These are phyloP conservation scores for Gastrophryne carolinensis DNA, from an alignment of 2,797 vertebrate species.

Conservation along the genomic window DNA sequence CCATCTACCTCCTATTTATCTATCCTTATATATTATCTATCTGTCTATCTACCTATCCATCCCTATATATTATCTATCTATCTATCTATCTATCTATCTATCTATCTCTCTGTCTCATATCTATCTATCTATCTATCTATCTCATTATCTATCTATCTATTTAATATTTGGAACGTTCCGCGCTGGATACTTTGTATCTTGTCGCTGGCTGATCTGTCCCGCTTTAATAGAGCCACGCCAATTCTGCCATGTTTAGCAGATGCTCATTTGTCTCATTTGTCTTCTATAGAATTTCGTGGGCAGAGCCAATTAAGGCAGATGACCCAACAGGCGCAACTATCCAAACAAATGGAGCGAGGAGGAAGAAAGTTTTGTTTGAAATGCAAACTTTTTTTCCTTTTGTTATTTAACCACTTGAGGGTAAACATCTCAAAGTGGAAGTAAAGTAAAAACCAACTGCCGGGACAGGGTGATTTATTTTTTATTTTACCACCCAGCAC, in stretches of 20 bases:
- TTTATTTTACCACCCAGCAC: too few species aligned
- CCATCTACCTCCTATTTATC: too few species aligned
- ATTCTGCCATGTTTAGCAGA: not conserved
- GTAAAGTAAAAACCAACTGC: not conserved
- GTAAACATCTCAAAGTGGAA: not conserved
- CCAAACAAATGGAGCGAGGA: not conserved
- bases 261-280: slow-evolving; percentile 11
- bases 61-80: too few species aligned
- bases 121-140: too few species aligned
- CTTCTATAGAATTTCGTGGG: slow-evolving; percentile 23
- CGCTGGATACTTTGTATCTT: not conserved
- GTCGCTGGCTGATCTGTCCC: not conserved
- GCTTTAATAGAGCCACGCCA: not conserved
- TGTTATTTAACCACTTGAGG: too few species aligned
- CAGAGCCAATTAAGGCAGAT: slow-evolving; percentile 6
- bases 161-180: not conserved
- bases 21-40: too few species aligned
- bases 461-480: too few species aligned
- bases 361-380: not conserved
- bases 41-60: too few species aligned
- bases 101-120: too few species aligned
- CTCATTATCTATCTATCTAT: too few species aligned
- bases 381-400: not conserved
- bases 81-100: too few species aligned
- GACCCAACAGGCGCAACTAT: slow-evolving; percentile 6